Conservation (phyloP, 2,113 vertebrate genomes). For the Phylloscopus whistleri region DNA sequence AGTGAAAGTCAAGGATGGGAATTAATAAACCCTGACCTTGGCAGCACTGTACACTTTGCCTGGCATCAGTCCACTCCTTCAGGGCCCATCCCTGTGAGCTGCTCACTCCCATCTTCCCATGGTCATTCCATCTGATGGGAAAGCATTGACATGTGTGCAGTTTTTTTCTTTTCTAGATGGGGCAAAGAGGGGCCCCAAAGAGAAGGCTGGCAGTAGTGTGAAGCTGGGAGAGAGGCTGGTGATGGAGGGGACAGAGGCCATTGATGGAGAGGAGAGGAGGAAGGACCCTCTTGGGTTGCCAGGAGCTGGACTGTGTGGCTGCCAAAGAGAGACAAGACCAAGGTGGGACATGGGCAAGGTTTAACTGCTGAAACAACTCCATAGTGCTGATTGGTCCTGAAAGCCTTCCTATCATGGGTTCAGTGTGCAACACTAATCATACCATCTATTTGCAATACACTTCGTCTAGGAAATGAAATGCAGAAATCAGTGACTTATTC, state of each 20-base stretch:
- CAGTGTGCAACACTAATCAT: no score
- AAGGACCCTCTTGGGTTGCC: not conserved
- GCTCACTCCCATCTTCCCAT: not conserved
- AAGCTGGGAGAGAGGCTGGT: not conserved
- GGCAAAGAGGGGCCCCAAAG: not conserved
- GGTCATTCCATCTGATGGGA: no score
- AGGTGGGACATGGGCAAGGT: no score
- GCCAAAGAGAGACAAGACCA: accelerated
- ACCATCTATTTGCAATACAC: accelerated
- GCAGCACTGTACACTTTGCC: accelerated
- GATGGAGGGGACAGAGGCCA: not conserved
- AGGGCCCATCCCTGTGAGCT: not conserved
- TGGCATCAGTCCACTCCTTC: not conserved
- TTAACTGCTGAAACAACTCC: not conserved
- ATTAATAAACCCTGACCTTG: not conserved
- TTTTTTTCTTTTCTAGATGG: not conserved
- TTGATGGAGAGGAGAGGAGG: not conserved
- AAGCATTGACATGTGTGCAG: accelerated
- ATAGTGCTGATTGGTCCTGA: not conserved
- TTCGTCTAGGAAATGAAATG: not conserved
- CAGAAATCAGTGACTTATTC: not conserved
- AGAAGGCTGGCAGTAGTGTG: accelerated
- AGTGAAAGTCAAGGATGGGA: not conserved
- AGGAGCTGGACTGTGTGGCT: not conserved
- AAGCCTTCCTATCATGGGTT: not conserved